Conservation (phyloP, 1,140 invertebrate genomes). For the Trissolcus basalis region DNA sequence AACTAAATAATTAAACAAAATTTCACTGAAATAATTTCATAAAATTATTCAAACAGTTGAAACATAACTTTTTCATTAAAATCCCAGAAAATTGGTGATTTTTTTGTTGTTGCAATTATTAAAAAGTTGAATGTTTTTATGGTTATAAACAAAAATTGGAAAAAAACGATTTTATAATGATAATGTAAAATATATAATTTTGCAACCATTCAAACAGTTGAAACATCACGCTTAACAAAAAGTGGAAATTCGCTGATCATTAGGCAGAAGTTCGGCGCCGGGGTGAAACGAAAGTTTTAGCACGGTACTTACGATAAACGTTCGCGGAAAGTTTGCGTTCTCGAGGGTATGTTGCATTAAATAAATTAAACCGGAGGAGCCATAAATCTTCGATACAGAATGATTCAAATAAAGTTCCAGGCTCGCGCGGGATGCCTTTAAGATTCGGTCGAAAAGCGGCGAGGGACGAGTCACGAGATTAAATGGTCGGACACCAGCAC, state of each 20-base stretch:
- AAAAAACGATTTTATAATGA: no score
- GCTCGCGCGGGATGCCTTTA: slow-evolving; percentile 47
- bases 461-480: slow-evolving; percentile 58
- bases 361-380: slow-evolving; percentile 44
- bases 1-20: no score
- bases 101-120: no score
- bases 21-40: no score
- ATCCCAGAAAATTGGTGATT: no score
- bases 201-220: background rate
- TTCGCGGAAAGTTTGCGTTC: slow-evolving; percentile 42
- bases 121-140: no score
- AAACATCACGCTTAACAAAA: background rate
- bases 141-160: no score
- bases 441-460: slow-evolving; percentile 40
- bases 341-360: slow-evolving; percentile 47
- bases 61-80: no score
- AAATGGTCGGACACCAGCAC: slow-evolving; percentile 54
- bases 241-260: no score
- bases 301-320: slow-evolving; percentile 27
- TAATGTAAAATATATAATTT: no score
- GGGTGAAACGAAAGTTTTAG: background rate
- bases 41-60: no score
- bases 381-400: slow-evolving; percentile 46
- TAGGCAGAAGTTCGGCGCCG: no score
- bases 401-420: slow-evolving; percentile 53